phyloP scores from a whole-genome alignment of 2,888 invertebrate species.

The Philopedon plagiatum region DNA sequence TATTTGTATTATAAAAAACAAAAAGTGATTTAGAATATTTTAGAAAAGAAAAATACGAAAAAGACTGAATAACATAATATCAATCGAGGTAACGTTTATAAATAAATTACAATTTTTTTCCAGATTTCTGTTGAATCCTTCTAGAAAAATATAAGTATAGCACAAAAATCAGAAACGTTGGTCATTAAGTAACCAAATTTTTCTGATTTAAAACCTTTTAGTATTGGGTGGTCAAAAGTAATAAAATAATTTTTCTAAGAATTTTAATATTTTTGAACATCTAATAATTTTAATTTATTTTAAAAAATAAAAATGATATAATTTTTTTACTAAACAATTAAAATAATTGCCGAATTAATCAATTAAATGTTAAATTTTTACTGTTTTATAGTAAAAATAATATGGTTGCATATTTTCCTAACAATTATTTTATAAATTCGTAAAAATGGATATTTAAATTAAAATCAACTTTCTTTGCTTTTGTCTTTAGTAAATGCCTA shows the following conservation, averaged over 20 bases:
- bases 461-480: too few relatives aligned
- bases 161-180: conserved; percentile 5
- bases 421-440: background rate
- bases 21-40: conserved; percentile 25
- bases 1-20: conserved; percentile 10
- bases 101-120: conserved; percentile 6
- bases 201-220: conserved; percentile 8
- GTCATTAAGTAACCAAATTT: background rate
- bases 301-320: conserved; percentile 44
- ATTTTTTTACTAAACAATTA: conserved; percentile 63
- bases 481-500: background rate
- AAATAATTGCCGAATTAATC: conserved; percentile 67
- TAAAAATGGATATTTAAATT: too few relatives aligned
- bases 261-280: too few relatives aligned
- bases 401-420: conserved; percentile 46
- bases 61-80: conserved; percentile 41
- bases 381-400: background rate
- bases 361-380: conserved; percentile 59
- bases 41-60: conserved; percentile 28
- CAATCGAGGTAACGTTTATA: conserved; percentile 23
- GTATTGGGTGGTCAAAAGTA: background rate
- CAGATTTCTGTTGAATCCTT: background rate
- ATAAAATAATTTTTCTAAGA: too few relatives aligned
- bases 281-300: too few relatives aligned
- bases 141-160: background rate